Evolutionary conservation across 2,888 invertebrate species (phyloP), one percentile per base, ranked within the genome.

Genomic region (Caenorhabditis uteleia): DNA sequence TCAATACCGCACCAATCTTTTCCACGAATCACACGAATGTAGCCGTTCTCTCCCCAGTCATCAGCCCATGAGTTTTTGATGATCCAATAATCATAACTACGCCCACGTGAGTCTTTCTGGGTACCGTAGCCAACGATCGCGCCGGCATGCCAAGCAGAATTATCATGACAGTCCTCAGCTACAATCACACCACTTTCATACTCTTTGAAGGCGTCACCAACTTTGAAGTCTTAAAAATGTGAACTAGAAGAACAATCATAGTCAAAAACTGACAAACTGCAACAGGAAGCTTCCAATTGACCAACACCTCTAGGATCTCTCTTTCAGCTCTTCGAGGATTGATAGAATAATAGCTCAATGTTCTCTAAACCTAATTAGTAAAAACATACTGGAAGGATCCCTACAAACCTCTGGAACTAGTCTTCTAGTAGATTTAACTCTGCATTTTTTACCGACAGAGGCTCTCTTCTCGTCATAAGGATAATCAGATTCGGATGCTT

Each of bases 11-110:
- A 60, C 48, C 49, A 60, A 34, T 60, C 29, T 10, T 49, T 27
- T 16, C 60, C 60, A 16, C 54, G 25, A 18, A 20, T 25, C 5
- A 60, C 23, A 8, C 26, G 21, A 6, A 54, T 44, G 25, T 60
- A 60, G 16, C 60, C 60, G 21, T 49, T 23, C 23, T 60, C 60
- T 27, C 48, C 60, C 60, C 60, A 60, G 34, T 60, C 54, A n/a
- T 36, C 7, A 18, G 44, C 45, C 60, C 60, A 60, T 1, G 60
- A 60, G 38, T 60, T 60, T 14, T 51, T 48, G 16, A 60, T 20
- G 14, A 60, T 54, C 60, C 60, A 60, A 40, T 60, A 60, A 14
- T 49, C 18, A 25, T 45, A 26, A 6, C 6, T 8, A 12, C 54
- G 18, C 27, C 60, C 60, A 29, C n/a, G n/a, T n/a, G n/a, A n/a